phyloP scores from a whole-genome alignment of 2,888 invertebrate species.

The Dynastes tityus region DNA sequence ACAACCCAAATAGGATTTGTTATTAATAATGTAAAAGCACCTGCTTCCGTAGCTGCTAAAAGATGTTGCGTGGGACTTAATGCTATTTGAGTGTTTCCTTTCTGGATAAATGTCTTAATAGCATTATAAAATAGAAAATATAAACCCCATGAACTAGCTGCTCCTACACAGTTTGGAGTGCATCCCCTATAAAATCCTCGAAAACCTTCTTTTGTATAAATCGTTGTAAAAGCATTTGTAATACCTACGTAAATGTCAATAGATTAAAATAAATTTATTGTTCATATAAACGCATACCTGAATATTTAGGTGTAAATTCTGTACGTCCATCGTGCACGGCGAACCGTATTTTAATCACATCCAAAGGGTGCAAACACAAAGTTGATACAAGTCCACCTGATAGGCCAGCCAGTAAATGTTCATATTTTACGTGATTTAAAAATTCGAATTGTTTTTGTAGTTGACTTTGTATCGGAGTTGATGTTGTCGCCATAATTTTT shows the following conservation, averaged over 20 bases:
- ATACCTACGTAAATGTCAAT: slow-evolving; percentile 65
- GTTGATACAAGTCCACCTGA: slow-evolving; percentile 97
- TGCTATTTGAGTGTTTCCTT: slow-evolving; percentile 84
- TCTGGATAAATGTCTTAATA: slow-evolving; percentile 92
- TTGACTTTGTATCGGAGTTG: slow-evolving; percentile 42
- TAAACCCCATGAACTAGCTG: slow-evolving; percentile 97
- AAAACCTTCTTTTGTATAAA: slow-evolving; percentile 89
- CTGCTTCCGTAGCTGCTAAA: slow-evolving; percentile 92
- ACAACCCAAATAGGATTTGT: slow-evolving; percentile 99
- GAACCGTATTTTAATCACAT: slow-evolving; percentile 98
- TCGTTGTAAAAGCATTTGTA: slow-evolving; percentile 85
- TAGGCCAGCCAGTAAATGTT: slow-evolving; percentile 96
- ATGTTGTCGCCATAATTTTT: slow-evolving; percentile 49
- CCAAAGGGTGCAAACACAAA: slow-evolving; percentile 93
- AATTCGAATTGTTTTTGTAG: slow-evolving; percentile 60
- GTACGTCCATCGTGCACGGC: slow-evolving; percentile 96
- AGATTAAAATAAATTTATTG: background rate
- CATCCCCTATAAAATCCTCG: slow-evolving; percentile 96
- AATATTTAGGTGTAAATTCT: slow-evolving; percentile 88
- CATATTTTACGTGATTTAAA: slow-evolving; percentile 85
- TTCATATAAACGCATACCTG: slow-evolving; percentile 66
- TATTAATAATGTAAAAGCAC: slow-evolving; percentile 88
- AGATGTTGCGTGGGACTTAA: slow-evolving; percentile 89
- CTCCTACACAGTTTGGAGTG: slow-evolving; percentile 97
- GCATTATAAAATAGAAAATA: slow-evolving; percentile 98